phyloP scores from a whole-genome alignment of 1,140 invertebrate species.

The Eriosoma lanigerum region DNA sequence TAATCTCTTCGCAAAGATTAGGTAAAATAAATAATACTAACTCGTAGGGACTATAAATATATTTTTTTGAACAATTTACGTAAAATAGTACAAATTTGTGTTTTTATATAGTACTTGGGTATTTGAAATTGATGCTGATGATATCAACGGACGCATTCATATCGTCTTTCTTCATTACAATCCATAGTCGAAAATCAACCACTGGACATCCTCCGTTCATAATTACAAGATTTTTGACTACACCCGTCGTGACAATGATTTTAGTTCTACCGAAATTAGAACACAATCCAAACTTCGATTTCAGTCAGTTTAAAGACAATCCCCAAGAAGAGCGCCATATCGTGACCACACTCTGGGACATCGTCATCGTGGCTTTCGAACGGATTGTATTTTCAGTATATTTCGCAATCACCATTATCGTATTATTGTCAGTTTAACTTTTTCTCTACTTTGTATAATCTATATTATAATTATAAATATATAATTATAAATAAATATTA shows the following conservation, averaged over 20 bases:
- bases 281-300: background rate
- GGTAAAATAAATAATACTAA: too few species aligned
- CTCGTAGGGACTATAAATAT: too few species aligned
- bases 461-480: too few species aligned
- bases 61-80: too few species aligned
- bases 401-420: background rate
- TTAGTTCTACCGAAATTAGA: background rate
- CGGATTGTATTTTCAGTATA: background rate
- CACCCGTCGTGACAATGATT: background rate
- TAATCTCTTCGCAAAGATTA: too few species aligned
- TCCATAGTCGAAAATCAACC: background rate
- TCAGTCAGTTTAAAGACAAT: background rate
- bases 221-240: conserved; percentile 12
- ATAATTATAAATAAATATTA: too few species aligned
- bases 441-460: too few species aligned
- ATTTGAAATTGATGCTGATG: conserved; percentile 16
- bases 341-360: conserved; percentile 5
- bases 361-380: background rate
- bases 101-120: background rate
- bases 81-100: too few species aligned
- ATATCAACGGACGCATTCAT: conserved; percentile 12
- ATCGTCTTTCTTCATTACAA: background rate
- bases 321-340: background rate
- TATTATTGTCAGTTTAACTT: background rate
- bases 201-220: conserved; percentile 13